phyloP scores from a whole-genome alignment of 2,888 invertebrate species.

The Oscheius sp. region DNA sequence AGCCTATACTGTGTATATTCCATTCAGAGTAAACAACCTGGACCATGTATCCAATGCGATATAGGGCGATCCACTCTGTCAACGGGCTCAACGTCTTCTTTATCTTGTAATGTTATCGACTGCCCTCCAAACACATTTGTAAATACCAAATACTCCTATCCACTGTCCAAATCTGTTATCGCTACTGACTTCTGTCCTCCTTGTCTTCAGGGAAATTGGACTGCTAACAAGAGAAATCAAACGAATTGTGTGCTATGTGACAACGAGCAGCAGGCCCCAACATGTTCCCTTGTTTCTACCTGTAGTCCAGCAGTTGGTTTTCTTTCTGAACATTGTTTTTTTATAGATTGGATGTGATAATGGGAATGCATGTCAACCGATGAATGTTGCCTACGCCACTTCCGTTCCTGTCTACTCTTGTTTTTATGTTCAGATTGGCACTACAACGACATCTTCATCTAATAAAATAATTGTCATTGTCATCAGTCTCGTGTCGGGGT shows the following conservation, averaged over 20 bases:
- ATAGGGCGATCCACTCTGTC: not conserved
- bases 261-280: not conserved
- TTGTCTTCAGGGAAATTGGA: slow-evolving; percentile 16
- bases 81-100: not conserved
- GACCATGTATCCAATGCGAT: slow-evolving; percentile 3
- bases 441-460: not conserved
- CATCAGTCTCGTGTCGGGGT: not conserved
- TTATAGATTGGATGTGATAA: not conserved
- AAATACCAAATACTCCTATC: not conserved
- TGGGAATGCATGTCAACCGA: not conserved
- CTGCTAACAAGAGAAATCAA: not conserved
- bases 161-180: not conserved
- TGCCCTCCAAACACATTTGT: slow-evolving; percentile 19
- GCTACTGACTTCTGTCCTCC: not conserved
- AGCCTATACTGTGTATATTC: not conserved
- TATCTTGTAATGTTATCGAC: slow-evolving; percentile 1
- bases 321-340: not conserved
- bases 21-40: not conserved
- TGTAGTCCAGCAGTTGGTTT: not conserved
- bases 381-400: not conserved
- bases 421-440: not conserved
- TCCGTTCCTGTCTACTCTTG: slow-evolving; percentile 10
- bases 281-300: not conserved
- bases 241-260: slow-evolving; percentile 2
- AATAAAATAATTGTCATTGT: not conserved